These are phyloP conservation scores for Pantherophis vulpinus DNA, from an alignment of 2,797 vertebrate genomes.

Conservation along the genomic window DNA sequence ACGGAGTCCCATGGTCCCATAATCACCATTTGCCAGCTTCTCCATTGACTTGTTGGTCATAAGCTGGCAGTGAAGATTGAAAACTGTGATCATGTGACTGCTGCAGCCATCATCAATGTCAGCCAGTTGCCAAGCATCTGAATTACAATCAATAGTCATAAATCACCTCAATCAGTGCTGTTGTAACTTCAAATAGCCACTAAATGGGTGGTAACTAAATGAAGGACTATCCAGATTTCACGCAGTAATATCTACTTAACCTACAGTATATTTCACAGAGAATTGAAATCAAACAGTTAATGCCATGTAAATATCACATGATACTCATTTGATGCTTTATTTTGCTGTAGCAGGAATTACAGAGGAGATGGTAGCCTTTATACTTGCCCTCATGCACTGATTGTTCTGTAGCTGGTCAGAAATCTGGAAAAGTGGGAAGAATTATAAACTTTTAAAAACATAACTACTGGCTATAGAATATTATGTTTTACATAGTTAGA, in stretches of 20 bases:
- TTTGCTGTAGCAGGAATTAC: background rate
- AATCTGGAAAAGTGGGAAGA: background rate
- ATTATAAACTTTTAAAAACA: background rate
- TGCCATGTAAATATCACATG: background rate
- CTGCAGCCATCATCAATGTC: no score
- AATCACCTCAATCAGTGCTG: no score
- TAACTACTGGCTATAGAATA: background rate
- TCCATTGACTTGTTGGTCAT: no score
- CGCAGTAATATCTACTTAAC: background rate
- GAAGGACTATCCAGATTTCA: no score
- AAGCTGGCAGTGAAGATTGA: no score
- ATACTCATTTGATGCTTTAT: background rate
- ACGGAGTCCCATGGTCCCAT: no score
- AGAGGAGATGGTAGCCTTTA: background rate
- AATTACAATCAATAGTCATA: no score
- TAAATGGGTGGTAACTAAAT: no score
- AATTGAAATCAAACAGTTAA: background rate
- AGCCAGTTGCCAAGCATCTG: no score
- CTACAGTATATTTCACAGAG: background rate
- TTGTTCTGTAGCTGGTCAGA: background rate
- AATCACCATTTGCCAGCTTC: no score
- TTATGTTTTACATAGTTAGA: background rate
- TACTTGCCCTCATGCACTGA: background rate
- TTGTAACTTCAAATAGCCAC: no score
- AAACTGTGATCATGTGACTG: no score